Base-by-base conservation (phyloP, 2,888 invertebrate species). In the Laothoe populi region DNA sequence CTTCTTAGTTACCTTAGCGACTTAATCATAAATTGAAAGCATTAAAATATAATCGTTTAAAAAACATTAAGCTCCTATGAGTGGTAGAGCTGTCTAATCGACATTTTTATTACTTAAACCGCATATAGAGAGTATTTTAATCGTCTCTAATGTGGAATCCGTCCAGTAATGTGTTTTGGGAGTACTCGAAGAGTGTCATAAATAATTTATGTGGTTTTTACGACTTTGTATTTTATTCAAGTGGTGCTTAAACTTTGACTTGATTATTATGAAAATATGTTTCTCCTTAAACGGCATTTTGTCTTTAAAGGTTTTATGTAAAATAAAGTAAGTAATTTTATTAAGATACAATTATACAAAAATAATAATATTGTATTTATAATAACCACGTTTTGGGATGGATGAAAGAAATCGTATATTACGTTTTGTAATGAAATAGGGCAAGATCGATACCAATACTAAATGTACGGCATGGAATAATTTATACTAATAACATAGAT, bases 181-280 rank as follows among this genome's bases (percentile, higher is more conserved):
- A 64, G 66, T 70, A 66, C 67, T 70, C 66, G 68, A 65, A 62
- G 63, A 66, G 67, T 66, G 65, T 71, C 70, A 70, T 75, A 77
- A 78, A 79, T 66, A 64, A 70, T 74, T 75, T 70, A 73, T 73
- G 69, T 66, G 53, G 64, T 66, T 77, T 76, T 73, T 70, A 74
- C 65, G 70, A 58, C 57, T 58, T 58, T 13, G n/a, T 58, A 58
- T 58, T 58, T 58, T 40, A 58, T 58, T 24, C 57, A 58, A 38
- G 23, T n/a, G 40, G 40, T 57, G n/a, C 21, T 58, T 42, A 24
- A 40, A 58, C 24, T 60, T 48, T 26, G 60, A 24, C 31, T 49
- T 23, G 16, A 40, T 48, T 16, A 48, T 16, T 10, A 19, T 19
- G 53, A 35, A 60, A 26, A 45, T 48, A 48, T 60, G 35, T 60